Evolutionary conservation across 2,888 invertebrate genomes (phyloP).

Genomic region (Synanthedon vespiformis): DNA sequence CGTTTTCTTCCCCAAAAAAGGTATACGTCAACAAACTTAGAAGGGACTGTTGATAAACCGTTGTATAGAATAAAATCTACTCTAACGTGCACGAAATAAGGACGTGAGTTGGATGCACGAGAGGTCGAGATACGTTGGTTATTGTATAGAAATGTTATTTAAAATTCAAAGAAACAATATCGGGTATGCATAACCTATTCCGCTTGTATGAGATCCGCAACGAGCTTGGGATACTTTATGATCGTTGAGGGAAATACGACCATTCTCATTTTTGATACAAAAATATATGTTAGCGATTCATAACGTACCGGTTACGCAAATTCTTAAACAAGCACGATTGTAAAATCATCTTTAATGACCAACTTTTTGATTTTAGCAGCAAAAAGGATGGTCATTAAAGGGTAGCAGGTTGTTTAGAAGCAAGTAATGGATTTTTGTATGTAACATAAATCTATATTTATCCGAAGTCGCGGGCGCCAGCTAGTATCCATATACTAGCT

Average conservation of each 20-base stretch:
- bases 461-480: no score
- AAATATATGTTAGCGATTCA: constrained; percentile 32
- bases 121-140: not conserved
- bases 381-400: no score
- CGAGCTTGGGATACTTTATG: constrained; percentile 45
- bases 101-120: no score
- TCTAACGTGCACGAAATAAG: not conserved
- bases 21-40: not conserved
- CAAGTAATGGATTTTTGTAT: no score
- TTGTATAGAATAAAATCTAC: not conserved
- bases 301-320: constrained; percentile 2
- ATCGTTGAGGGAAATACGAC: constrained; percentile 53
- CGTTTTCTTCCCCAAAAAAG: constrained; percentile 26
- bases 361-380: no score
- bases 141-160: constrained; percentile 20
- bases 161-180: constrained; percentile 68
- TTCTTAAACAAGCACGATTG: constrained; percentile 12
- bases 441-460: no score
- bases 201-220: constrained; percentile 27
- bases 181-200: constrained; percentile 54
- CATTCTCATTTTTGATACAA: constrained; percentile 39
- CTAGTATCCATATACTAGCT: no score
- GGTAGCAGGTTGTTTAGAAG: no score
- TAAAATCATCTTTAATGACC: constrained; percentile 7
- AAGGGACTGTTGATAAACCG: not conserved